Base-by-base conservation (phyloP, 2,113 vertebrate genomes). In the Lamprologus lemairii region DNA sequence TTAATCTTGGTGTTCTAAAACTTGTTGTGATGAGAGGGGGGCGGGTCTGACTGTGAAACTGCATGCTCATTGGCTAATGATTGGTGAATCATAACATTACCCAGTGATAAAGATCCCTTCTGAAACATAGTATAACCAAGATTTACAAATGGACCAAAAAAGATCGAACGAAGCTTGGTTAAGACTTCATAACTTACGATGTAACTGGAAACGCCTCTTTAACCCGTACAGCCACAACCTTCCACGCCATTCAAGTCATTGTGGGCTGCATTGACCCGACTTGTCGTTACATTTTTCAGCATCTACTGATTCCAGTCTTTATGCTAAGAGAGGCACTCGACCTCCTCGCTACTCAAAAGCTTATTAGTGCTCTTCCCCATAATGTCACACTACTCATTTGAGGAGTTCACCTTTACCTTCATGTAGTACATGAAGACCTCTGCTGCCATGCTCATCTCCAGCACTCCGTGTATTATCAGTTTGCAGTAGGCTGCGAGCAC, bases 401-500 rank as follows among this genome's bases (percentile, higher is more conserved):
- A 21, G 60, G 42, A 58, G 19, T 35, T 7, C 23, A 17, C 37
- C 14, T 84, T 42, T 96, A 99, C 98, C 97, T 97, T 98, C 94
- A 97, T 95, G 86, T 98, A 99, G 89, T 97, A 93, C 93, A 96
- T 97, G 93, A 97, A 98, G 94, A 99, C 94, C 88, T 97, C 97
- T 2, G 97, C 96, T 0, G 97, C 97, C 80, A 96, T 92, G 92
- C 96, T 95, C 96, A 97, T 97, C 95, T 98, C 98, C 84, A 98
- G 95, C 88, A 98, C 97, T 3, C 97, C 95, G 37, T 96, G 96
- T 5, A 97, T 94, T 9, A 98, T 96, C 80, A 99, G 96, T 71
- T 98, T 98, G 95, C 97, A 98, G 95, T 96, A 98, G 3, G 97
- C 97, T 19, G 97, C 97, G 17, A 99, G 97, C 84, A 97, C 95